Base-by-base conservation (phyloP, 2,113 vertebrate species). In the Rhineura floridana region DNA sequence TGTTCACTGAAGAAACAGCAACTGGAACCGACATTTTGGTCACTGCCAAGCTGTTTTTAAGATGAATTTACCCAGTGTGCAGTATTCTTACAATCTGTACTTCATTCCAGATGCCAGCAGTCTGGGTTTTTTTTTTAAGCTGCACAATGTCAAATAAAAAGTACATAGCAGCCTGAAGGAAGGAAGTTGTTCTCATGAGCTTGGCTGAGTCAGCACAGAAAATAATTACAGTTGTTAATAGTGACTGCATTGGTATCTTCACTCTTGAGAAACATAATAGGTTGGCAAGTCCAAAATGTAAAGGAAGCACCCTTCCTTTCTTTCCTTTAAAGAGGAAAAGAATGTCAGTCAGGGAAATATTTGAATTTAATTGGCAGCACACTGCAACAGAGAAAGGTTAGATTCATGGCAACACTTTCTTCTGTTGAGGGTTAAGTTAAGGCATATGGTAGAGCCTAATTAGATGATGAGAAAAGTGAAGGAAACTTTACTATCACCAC, bases 1-100 rank as follows among this genome's bases (percentile, higher is more conserved):
- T 3, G 4, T 67, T 89, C 81, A 90, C 11, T 88, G 82, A 78
- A 90, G 25, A 78, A 94, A 88, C 70, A 78, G 2, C 83, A 93
- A 85, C 67, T 88, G 83, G 92, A 93, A 87, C 25, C 91, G 77
- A 69, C 19, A 50, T 50, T 55, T 59, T 90, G 36, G 83, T 84
- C 90, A 90, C 19, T 90, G 77, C 50, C 77, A 80, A 0, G 0
- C 50, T 70, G 62, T 76, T 30, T 88, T 59, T 92, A 7, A 0
- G 59, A 50, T 46, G 76, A 72, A 88, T 94, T 92, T 91, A 91
- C 69, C 76, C 81, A 90, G 19, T 84, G 88, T 82, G 62, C n/a
- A 91, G 9, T 4, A 90, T 55, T 44, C 77, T 84, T 89, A 83
- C 83, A 80, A 92, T 72, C 33, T 84, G 30, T 55, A 87, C 73